Evolutionary conservation across 2,797 vertebrate genomes (phyloP), one percentile per base, ranked within the genome.

Genomic region (Oreochromis mossambicus): DNA sequence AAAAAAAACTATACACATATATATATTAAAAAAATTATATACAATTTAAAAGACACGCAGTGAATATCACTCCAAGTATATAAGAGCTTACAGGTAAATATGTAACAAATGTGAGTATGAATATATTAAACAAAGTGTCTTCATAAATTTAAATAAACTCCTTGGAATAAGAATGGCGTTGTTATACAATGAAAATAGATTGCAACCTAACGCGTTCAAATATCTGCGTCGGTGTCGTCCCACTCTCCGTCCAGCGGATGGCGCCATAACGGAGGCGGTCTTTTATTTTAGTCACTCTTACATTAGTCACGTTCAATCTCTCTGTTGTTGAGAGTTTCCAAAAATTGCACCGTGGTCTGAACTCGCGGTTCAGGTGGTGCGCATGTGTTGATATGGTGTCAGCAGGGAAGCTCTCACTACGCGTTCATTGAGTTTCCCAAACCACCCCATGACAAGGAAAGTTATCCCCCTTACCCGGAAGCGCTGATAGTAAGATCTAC

Each of bases 371-470:
- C 93, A 89, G 91, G 88, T 93, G 97, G 90, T 96, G 98, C 97
- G 0, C 0, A 3, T 0, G 96, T 96, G 98, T 98, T 97, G 98
- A 1, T 48, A 0, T 0, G 97, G 97, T 66, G 97, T 98, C 50
- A 99, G 98, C 98, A 98, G 97, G 92, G 97, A 89, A 84, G 48
- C 2, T 86, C 98, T 99, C 98, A 91, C 98, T 92, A 97, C 0
- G 0, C 98, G 97, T 55, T 99, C 98, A 98, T 98, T 73, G 98
- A 96, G 91, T 78, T 83, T 93, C 97, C 96, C 50, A 81, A 81
- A 15, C 96, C 97, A 97, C 97, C 98, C 98, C 98, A 87, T 96
- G 98, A 98, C 97, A 98, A 98, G 97, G 98, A 98, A 86, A 87
- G 97, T 83, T 97, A 0, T 0, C 0, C 0, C 0, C 24, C 24